Conservation (phyloP, 2,113 vertebrate genomes). For the Carlito syrichta region DNA sequence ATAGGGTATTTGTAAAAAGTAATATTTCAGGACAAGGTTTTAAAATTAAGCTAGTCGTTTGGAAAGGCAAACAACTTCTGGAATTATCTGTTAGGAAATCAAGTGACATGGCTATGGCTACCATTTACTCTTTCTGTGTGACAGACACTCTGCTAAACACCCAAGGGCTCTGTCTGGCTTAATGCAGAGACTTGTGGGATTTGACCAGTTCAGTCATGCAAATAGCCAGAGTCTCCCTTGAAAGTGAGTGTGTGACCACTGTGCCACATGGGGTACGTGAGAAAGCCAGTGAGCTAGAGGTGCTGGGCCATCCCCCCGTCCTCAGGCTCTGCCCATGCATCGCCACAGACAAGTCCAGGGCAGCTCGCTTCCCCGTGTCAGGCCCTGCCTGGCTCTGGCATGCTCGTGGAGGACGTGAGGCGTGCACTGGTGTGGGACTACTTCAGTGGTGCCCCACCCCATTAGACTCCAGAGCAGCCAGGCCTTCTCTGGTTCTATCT, state of each 20-base stretch:
- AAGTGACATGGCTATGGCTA: neutral
- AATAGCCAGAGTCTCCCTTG: no score
- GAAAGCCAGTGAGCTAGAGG: no score
- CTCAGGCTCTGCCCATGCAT: neutral
- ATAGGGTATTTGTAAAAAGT: neutral
- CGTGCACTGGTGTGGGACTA: no score
- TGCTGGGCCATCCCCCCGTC: rapidly evolving
- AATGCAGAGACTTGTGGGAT: neutral
- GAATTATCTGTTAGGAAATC: neutral
- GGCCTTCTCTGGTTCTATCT: neutral
- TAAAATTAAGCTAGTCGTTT: neutral
- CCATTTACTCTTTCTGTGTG: neutral
- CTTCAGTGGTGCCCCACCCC: no score
- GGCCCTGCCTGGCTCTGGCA: neutral
- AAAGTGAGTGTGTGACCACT: neutral
- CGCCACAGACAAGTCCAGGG: rapidly evolving
- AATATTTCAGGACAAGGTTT: neutral
- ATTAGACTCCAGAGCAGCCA: rapidly evolving
- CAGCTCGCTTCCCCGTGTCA: neutral
- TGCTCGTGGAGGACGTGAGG: no score
- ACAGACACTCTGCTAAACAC: neutral
- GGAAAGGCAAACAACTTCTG: neutral
- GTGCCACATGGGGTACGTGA: rapidly evolving
- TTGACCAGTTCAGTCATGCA: neutral
- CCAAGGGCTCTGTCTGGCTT: rapidly evolving